These are phyloP conservation scores for Choristoneura fumiferana DNA, from an alignment of 1,140 invertebrate genomes.

Conservation along the genomic window DNA sequence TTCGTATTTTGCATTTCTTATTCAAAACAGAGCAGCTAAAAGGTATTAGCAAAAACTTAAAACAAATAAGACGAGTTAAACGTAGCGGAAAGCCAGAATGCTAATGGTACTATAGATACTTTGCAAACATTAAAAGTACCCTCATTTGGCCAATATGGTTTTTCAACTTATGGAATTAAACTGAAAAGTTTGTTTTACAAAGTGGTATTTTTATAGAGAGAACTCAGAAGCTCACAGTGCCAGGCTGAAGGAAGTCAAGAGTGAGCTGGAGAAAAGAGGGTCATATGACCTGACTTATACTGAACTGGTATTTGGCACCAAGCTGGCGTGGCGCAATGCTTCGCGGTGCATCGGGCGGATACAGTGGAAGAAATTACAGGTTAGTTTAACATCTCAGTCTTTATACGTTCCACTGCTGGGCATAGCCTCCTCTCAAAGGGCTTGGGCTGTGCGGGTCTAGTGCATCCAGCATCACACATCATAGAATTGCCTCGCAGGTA, in stretches of 20 bases:
- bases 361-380: constrained; percentile 97
- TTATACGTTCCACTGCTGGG: no score
- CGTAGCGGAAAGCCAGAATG: neutral
- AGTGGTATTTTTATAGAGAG: constrained; percentile 76
- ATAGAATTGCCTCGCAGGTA: no score
- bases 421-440: no score
- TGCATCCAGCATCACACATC: no score
- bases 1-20: no score
- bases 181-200: neutral
- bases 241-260: constrained; percentile 88
- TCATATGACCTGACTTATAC: constrained; percentile 94
- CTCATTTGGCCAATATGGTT: neutral
- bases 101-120: neutral
- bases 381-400: no score
- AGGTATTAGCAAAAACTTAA: neutral
- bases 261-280: constrained; percentile 85
- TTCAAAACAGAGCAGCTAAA: constrained; percentile 7
- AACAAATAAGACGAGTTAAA: constrained; percentile 7
- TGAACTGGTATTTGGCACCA: constrained; percentile 95
- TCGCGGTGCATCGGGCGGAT: constrained; percentile 95
- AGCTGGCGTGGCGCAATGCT: constrained; percentile 96
- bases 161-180: no score
- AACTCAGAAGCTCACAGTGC: constrained; percentile 85
- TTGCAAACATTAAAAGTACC: neutral
- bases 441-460: no score